These are phyloP conservation scores for Sarcophaga caerulescens DNA, from an alignment of 2,888 invertebrate species.

Conservation along the genomic window DNA sequence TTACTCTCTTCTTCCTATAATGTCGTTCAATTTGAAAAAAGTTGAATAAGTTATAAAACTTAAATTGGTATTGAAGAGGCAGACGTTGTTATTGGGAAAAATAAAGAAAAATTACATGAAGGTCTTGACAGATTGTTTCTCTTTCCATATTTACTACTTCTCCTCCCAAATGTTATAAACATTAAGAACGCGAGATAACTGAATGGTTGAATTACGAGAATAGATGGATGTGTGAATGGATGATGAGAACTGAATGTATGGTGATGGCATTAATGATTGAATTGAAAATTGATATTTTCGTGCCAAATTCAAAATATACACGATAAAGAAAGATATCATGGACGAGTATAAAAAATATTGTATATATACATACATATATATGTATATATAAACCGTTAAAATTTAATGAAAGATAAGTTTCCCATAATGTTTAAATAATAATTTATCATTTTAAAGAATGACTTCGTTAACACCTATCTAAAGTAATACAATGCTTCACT, in stretches of 20 bases:
- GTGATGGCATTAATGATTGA: neutral
- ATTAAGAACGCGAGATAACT: neutral
- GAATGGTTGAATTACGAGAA: too few species aligned
- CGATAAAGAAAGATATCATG: too few species aligned
- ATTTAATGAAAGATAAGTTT: neutral
- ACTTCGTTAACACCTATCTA: neutral
- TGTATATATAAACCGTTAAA: too few species aligned
- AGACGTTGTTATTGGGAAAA: too few species aligned
- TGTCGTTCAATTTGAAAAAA: constrained; percentile 1
- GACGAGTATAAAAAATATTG: too few species aligned
- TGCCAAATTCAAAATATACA: neutral
- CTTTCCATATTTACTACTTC: too few species aligned
- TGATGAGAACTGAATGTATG: neutral
- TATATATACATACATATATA: too few species aligned
- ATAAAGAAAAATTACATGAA: neutral
- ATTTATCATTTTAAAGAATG: constrained; percentile 1
- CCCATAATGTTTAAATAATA: neutral
- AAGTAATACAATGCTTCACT: too few species aligned
- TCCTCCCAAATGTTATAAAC: too few species aligned
- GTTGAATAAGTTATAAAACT: neutral
- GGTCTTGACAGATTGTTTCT: neutral
- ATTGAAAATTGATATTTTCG: neutral
- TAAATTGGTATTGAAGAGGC: neutral
- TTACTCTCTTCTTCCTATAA: too few species aligned
- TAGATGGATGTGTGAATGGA: neutral